Conservation (phyloP, 2,888 invertebrate genomes). For the Rhingia rostrata region DNA sequence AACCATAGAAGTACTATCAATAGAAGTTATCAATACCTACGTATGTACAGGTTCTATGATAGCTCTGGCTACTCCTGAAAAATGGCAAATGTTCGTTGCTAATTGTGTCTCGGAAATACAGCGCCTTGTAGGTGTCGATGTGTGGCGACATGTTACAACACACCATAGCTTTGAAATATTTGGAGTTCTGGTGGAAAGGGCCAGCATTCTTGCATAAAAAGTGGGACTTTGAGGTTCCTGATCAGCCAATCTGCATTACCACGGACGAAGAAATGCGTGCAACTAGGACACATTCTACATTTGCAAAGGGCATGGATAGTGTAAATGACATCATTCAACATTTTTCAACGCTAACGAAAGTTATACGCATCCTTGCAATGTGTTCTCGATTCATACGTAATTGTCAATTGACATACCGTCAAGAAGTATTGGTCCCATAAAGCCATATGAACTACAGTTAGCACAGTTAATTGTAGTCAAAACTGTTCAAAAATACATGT, state of each 20-base stretch:
- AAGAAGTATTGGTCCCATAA: not conserved
- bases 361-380: not conserved
- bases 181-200: not conserved
- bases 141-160: constrained; percentile 1
- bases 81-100: constrained; percentile 1
- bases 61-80: too few relatives aligned
- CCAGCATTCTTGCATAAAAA: not conserved
- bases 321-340: not conserved
- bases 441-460: not conserved
- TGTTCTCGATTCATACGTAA: not conserved
- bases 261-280: not conserved
- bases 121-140: not conserved
- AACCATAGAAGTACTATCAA: too few relatives aligned
- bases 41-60: too few relatives aligned
- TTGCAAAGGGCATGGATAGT: not conserved
- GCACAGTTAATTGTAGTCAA: not conserved
- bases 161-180: not conserved
- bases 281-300: not conserved
- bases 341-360: not conserved
- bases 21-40: too few relatives aligned
- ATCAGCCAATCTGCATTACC: not conserved
- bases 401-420: not conserved
- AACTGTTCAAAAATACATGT: not conserved
- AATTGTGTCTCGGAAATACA: constrained; percentile 1
- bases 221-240: not conserved